A percentile compares a stretch with the other conserved stretches of the same genome.
phyloP scores from a whole-genome alignment of 2,797 vertebrate genomes.

The Morus bassanus region DNA sequence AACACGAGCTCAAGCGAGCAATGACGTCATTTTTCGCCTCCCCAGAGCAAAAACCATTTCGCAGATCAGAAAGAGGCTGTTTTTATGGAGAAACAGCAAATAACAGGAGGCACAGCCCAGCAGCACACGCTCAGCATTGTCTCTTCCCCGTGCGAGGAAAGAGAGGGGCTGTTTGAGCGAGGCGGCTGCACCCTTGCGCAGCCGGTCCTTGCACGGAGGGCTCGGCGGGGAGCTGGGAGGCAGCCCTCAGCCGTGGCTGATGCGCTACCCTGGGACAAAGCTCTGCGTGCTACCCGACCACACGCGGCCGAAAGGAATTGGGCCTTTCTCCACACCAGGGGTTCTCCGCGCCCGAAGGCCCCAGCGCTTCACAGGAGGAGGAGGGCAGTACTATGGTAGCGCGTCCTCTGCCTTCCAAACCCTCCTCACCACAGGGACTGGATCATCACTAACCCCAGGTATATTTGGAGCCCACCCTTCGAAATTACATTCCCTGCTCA shows the following conservation, averaged over 20 bases:
- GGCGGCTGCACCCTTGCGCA: rapidly evolving
- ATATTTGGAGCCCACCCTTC: background rate
- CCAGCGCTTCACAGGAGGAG: rapidly evolving
- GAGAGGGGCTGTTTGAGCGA: rapidly evolving
- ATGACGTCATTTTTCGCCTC: rapidly evolving
- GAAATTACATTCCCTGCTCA: background rate
- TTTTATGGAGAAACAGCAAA: background rate
- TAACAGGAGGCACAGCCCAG: background rate
- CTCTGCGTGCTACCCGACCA: background rate
- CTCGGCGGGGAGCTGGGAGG: background rate
- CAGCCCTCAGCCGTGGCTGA: too few relatives aligned
- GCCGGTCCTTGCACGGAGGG: too few relatives aligned
- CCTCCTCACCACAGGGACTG: background rate
- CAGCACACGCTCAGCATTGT: rapidly evolving
- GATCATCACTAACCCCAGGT: background rate
- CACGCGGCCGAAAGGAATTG: rapidly evolving
- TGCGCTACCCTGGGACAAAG: rapidly evolving
- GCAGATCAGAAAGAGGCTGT: background rate
- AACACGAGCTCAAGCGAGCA: rapidly evolving
- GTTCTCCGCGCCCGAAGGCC: rapidly evolving
- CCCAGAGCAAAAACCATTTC: rapidly evolving
- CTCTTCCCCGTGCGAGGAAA: background rate
- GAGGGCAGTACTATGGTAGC: rapidly evolving
- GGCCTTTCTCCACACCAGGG: background rate
- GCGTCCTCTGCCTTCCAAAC: background rate